A percentile compares a stretch with the other conserved stretches of the same genome.
These are phyloP conservation scores for Salarias fasciatus DNA, from an alignment of 2,797 vertebrate species.

Conservation along the genomic window DNA sequence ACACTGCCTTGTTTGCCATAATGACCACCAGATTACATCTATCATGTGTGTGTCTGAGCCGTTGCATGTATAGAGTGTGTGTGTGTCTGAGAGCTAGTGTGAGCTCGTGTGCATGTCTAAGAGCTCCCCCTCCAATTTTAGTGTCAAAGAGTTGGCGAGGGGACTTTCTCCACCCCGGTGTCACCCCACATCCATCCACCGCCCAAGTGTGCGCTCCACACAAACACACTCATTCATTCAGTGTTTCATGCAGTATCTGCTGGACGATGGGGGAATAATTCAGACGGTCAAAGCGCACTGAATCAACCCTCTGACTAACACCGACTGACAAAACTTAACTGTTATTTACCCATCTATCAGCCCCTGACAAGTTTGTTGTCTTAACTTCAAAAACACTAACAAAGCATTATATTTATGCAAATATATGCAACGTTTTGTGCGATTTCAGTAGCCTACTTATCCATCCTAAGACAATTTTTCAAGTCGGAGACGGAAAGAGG, in stretches of 20 bases:
- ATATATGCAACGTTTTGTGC: no score
- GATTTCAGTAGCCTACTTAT: no score
- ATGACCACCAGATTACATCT: slow-evolving; percentile 72
- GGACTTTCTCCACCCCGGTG: slow-evolving; percentile 39
- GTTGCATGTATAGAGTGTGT: slow-evolving; percentile 19
- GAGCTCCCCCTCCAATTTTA: slow-evolving; percentile 15
- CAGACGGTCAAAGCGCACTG: slow-evolving; percentile 33
- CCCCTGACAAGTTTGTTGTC: not conserved
- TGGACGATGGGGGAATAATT: slow-evolving; percentile 47
- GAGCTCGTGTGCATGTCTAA: slow-evolving; percentile 21
- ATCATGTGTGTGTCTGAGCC: slow-evolving; percentile 48
- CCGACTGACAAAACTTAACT: slow-evolving; percentile 23
- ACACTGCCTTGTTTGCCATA: slow-evolving; percentile 74
- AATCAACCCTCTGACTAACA: slow-evolving; percentile 35
- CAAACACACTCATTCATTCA: slow-evolving; percentile 69
- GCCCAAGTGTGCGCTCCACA: slow-evolving; percentile 33
- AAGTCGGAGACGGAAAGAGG: not conserved
- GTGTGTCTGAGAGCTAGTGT: slow-evolving; percentile 30
- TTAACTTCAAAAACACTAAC: no score
- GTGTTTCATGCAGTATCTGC: slow-evolving; percentile 64
- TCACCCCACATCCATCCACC: slow-evolving; percentile 46
- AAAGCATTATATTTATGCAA: no score
- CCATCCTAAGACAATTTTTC: no score
- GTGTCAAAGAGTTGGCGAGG: slow-evolving; percentile 50
- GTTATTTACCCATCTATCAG: slow-evolving; percentile 39